A percentile compares a stretch with the other conserved stretches of the same genome.
Conservation (phyloP, 2,888 invertebrate genomes). For the Dicycla oo region DNA sequence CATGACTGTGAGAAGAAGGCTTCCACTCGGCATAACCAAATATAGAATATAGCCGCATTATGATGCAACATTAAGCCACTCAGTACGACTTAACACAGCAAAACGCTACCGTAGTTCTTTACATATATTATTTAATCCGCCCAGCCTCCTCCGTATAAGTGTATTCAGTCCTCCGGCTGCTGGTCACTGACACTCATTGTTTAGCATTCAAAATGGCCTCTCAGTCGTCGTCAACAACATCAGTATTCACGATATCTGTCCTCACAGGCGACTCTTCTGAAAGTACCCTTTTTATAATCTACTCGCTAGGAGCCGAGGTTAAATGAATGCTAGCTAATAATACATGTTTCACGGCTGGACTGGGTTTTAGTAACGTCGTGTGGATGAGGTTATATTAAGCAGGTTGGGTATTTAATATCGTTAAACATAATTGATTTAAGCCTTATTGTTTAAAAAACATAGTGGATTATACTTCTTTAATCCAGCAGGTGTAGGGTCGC, state of each 20-base stretch:
- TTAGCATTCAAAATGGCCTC: conserved; percentile 44
- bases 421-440: neutral
- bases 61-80: neutral
- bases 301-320: conserved; percentile 17
- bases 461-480: neutral
- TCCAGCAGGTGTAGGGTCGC: neutral
- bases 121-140: neutral
- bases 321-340: conserved; percentile 18
- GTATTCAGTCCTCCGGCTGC: neutral
- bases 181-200: conserved; percentile 36
- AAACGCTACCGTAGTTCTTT: neutral
- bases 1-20: too few species aligned
- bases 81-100: neutral
- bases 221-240: conserved; percentile 40
- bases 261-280: conserved; percentile 13
- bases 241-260: conserved; percentile 48
- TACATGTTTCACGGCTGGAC: conserved; percentile 30
- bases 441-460: neutral
- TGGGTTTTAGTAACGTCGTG: conserved; percentile 13
- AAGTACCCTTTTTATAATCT: conserved; percentile 34
- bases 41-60: too few species aligned
- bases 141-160: neutral
- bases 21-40: too few species aligned
- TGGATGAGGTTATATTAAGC: conserved; percentile 8
- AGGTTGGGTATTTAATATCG: neutral